A percentile compares a stretch with the other conserved stretches of the same genome.
Conservation (phyloP, 2,113 vertebrate species). For the Gorsachius goisagi region DNA sequence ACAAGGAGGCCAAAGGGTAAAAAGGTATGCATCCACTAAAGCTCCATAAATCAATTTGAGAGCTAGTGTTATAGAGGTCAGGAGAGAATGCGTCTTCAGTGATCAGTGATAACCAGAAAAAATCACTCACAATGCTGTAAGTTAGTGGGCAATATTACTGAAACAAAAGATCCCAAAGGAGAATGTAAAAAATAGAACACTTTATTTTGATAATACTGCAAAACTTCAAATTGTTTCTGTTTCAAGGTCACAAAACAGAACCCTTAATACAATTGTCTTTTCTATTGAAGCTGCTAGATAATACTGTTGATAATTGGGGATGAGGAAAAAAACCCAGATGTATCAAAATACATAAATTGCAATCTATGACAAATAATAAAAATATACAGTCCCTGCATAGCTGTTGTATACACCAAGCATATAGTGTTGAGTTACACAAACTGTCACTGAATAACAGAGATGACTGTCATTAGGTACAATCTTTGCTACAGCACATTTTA, state of each 20-base stretch:
- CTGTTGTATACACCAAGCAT: background rate
- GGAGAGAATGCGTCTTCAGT: background rate
- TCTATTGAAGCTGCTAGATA: background rate
- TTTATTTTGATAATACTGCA: background rate
- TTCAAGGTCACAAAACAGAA: background rate
- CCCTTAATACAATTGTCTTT: background rate
- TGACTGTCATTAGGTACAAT: accelerated
- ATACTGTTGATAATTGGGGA: background rate
- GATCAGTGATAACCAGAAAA: slow-evolving; percentile 40
- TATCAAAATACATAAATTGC: background rate
- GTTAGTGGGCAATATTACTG: background rate
- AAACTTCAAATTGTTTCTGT: background rate
- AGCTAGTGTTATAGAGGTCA: slow-evolving; percentile 25
- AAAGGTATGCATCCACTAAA: slow-evolving; percentile 6
- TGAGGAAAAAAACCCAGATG: background rate
- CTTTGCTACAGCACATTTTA: background rate
- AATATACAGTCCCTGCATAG: background rate
- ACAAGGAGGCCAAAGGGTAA: slow-evolving; percentile 11
- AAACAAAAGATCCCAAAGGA: background rate
- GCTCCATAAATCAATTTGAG: slow-evolving; percentile 62
- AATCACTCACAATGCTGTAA: background rate
- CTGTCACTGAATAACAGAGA: background rate
- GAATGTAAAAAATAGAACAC: background rate
- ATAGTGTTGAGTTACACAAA: background rate
- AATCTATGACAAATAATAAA: background rate